These are phyloP conservation scores for Heloderma charlesbogerti DNA, from an alignment of 2,113 vertebrate genomes.

Conservation along the genomic window DNA sequence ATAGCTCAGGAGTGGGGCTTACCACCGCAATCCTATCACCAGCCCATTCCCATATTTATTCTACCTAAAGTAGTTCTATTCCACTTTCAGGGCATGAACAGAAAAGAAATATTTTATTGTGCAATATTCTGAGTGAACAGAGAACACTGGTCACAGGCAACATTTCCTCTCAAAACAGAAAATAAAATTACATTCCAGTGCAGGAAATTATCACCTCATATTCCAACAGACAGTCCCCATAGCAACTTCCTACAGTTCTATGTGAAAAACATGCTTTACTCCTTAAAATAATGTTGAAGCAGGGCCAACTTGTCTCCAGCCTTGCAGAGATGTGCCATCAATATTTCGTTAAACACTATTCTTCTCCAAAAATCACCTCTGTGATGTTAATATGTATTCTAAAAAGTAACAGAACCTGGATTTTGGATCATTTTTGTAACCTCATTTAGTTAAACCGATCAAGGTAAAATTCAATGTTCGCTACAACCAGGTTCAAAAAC, in stretches of 20 bases:
- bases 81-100: not conserved
- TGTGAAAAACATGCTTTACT: not conserved
- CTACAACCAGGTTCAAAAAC: not conserved
- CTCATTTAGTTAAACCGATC: not conserved
- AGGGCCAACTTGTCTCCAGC: not conserved
- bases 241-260: not conserved
- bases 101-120: not conserved
- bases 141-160: not conserved
- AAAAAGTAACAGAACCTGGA: not conserved
- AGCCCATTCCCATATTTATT: not conserved
- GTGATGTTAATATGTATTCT: not conserved
- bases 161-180: not conserved
- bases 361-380: slow-evolving; percentile 13
- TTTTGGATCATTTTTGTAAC: not conserved
- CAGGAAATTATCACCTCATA: not conserved
- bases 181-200: not conserved
- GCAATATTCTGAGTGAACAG: not conserved
- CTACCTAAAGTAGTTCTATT: not conserved
- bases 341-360: slow-evolving; percentile 11
- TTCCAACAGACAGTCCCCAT: not conserved
- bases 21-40: not conserved
- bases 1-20: not conserved
- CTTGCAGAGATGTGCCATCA: not conserved
- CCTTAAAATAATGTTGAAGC: not conserved
- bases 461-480: not conserved